phyloP scores from a whole-genome alignment of 2,113 vertebrate genomes.

The Malurus cyaneus region DNA sequence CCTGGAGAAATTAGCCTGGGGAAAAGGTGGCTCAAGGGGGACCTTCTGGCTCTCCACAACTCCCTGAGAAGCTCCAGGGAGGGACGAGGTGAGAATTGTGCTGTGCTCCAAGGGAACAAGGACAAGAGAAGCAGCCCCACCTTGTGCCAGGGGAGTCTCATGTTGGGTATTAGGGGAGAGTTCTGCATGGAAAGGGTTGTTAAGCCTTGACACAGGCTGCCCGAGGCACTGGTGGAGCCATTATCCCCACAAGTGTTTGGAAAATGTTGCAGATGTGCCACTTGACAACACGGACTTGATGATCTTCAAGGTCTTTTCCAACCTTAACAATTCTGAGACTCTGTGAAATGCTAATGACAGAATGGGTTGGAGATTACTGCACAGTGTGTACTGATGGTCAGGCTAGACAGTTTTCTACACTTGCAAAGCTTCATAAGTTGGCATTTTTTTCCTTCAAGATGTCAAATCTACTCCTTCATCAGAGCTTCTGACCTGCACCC shows the following conservation, averaged over 20 bases:
- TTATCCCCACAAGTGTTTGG: neutral
- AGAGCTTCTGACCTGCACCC: neutral
- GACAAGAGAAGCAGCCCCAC: neutral
- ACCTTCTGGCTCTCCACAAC: neutral
- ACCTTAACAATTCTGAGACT: neutral
- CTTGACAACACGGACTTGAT: neutral
- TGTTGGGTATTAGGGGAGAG: neutral
- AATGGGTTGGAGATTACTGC: neutral
- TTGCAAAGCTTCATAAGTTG: neutral
- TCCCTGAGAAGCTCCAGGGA: neutral
- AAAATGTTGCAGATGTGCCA: neutral
- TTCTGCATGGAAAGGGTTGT: neutral
- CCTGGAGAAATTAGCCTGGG: neutral
- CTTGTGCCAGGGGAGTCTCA: neutral
- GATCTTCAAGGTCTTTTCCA: neutral
- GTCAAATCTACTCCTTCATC: neutral
- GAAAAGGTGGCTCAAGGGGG: neutral
- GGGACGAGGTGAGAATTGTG: neutral
- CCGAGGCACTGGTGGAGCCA: neutral
- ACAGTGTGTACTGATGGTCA: neutral
- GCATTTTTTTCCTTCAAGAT: neutral
- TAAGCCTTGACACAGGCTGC: neutral
- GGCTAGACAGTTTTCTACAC: neutral
- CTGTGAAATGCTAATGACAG: neutral
- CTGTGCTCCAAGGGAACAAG: neutral